Evolutionary conservation across 2,888 invertebrate species (phyloP), one percentile per base, ranked within the genome.

Genomic region (Andrena camellia): DNA sequence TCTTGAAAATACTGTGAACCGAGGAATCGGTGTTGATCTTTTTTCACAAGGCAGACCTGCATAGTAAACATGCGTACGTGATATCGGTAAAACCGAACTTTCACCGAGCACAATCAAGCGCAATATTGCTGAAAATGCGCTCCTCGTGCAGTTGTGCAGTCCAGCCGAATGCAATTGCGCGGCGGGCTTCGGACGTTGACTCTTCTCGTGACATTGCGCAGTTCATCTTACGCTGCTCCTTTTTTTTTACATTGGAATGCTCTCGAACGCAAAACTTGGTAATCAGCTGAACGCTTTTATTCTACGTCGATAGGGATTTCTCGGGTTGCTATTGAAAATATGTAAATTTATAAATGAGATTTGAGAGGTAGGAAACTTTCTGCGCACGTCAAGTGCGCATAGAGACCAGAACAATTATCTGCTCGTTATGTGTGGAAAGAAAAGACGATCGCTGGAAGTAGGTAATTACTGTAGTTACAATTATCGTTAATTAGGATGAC

Each of bases 101-200:
- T 91, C 91, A 89, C 91, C 87, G 71, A 89, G 90, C 84, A 87
- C 80, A 87, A 88, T 90, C 87, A 80, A 84, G 81, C 42, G 42
- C 72, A 66, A 81, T 82, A 81, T 82, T 78, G 76, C 67, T 75
- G 60, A 35, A 59, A 79, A 77, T 78, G 20, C 74, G 80, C 67
- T 75, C 62, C 48, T 68, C 63, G 48, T 62, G 60, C 71, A 71
- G 59, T 79, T 79, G 76, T 57, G n/a, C 68, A 71, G 59, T 78
- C 54, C 50, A 4, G 42, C 33, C 50, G 79, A 52, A 52, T 72
- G 54, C 64, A 74, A 69, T 78, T 69, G 74, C 57, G 63, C 76
- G 73, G 50, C 67, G 64, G 52, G 31, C n/a, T 8, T 74, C 77
- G 77, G 84, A 68, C 80, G 50, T 83, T 84, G 84, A 83, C 80